Evolutionary conservation across 2,113 vertebrate species (phyloP), one percentile per base, ranked within the genome.

Genomic region (Muscicapa adusta): DNA sequence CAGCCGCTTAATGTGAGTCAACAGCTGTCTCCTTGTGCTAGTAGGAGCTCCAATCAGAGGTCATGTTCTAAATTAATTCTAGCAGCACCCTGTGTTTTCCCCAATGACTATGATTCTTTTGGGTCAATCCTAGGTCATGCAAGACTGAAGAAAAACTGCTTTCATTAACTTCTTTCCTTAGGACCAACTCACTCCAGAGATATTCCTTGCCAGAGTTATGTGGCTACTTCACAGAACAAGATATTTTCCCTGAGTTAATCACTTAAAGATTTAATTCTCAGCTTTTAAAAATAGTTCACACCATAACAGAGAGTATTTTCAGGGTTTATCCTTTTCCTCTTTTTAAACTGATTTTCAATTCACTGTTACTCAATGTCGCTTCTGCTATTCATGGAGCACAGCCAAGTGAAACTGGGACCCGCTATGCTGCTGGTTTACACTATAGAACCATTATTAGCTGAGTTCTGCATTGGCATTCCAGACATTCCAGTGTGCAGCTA

Each of bases 381-480:
- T 90, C 90, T 96, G 96, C 90, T 97, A 94, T 96, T 96, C 93
- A 94, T 97, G 96, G 95, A 97, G 75, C 88, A 96, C 72, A 96
- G 94, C 95, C 96, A 97, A 97, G 90, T 96, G 95, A 96, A 97
- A 96, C 89, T 0, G 0, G 91, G 93, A 96, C 88, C 71, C 0
- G 58, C 84, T 96, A 94, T 91, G 90, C 91, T 76, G 78, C 88
- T 91, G 93, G 95, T 95, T 96, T 94, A 95, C 95, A 96, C 93
- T 93, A 94, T 93, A 94, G 89, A 89, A 91, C 93, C 91, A 95
- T 95, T 97, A 96, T 96, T 94, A 96, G 63, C 88, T 77, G 85
- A 86, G 74, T 74, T 70, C 63, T 96, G 53, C 83, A 90, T 96
- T 94, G 91, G 48, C 91, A 97, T 96, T 96, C 94, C 95, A 92